Percentiles rank a stretch among this genome's conserved stretches.
Conservation (phyloP, 2,113 vertebrate genomes). For the Halichoeres trimaculatus region DNA sequence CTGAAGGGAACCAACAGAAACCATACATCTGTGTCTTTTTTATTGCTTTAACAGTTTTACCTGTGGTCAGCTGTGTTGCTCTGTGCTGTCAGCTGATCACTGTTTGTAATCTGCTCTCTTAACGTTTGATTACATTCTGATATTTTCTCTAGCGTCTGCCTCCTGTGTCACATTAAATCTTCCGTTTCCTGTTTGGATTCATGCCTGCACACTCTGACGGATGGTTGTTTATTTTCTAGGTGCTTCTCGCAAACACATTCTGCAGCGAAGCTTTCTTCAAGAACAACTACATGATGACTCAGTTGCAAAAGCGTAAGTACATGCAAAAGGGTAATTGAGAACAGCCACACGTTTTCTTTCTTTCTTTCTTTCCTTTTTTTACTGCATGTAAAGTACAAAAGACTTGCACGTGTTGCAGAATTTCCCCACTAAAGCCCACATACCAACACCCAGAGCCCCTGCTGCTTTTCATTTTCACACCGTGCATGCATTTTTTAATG, state of each 20-base stretch:
- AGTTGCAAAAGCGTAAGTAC: slow-evolving; percentile 90
- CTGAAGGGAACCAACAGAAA: background rate
- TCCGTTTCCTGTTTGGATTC: background rate
- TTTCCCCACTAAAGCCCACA: slow-evolving; percentile 51
- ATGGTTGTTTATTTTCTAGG: slow-evolving; percentile 73
- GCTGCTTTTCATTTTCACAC: slow-evolving; percentile 45
- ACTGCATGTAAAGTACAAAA: slow-evolving; percentile 63
- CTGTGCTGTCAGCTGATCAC: background rate
- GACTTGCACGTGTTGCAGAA: slow-evolving; percentile 69
- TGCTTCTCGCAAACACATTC: slow-evolving; percentile 91
- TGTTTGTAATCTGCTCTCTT: background rate
- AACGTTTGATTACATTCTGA: background rate
- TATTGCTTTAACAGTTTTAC: background rate
- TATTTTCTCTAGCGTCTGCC: background rate
- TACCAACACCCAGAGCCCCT: slow-evolving; percentile 51
- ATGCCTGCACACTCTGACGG: slow-evolving; percentile 5
- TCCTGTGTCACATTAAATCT: background rate
- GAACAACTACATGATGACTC: slow-evolving; percentile 89
- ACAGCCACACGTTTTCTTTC: slow-evolving; percentile 51
- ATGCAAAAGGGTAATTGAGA: slow-evolving; percentile 68
- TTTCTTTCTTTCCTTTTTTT: slow-evolving; percentile 39
- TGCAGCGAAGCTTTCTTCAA: slow-evolving; percentile 88
- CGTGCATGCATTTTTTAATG: slow-evolving; percentile 37
- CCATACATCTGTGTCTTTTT: background rate
- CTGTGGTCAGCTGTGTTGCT: background rate